Evolutionary conservation across 2,888 invertebrate species (phyloP).

Genomic region (Drosophila formosana): DNA sequence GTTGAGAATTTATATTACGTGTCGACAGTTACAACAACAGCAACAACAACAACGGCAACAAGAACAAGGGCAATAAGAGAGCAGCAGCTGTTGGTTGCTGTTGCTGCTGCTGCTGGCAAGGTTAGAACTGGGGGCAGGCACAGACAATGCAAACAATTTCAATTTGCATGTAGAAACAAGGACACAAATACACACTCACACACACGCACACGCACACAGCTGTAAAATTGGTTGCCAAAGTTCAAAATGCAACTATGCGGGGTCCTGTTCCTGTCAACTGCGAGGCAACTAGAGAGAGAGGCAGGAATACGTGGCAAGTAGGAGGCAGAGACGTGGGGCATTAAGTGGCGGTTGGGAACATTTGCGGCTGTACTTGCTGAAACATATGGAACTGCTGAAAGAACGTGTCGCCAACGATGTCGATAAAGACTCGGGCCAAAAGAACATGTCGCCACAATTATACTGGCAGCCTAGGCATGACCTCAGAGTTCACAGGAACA

Average conservation of each 20-base stretch:
- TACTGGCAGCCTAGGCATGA: background rate
- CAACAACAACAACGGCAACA: conserved; percentile 30
- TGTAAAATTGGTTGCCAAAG: conserved; percentile 67
- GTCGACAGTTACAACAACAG: conserved; percentile 64
- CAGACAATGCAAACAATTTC: conserved; percentile 79
- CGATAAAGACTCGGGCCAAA: conserved; percentile 28
- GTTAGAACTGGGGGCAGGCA: conserved; percentile 60
- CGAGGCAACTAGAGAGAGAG: background rate
- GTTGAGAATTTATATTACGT: conserved; percentile 77
- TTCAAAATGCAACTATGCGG: conserved; percentile 67
- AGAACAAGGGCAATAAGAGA: conserved; percentile 33
- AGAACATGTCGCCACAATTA: conserved; percentile 41
- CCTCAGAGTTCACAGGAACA: conserved; percentile 1
- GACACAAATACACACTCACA: conserved; percentile 41
- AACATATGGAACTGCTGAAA: conserved; percentile 31
- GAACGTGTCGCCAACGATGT: conserved; percentile 46
- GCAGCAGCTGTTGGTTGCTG: conserved; percentile 50
- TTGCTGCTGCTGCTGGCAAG: conserved; percentile 53
- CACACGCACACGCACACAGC: conserved; percentile 19
- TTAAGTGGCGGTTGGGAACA: conserved; percentile 42
- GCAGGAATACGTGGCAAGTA: background rate
- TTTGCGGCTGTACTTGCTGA: conserved; percentile 38
- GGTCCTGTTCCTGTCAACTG: conserved; percentile 47
- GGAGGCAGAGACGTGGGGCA: conserved; percentile 2
- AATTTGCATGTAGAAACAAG: conserved; percentile 76